Evolutionary conservation across 2,888 invertebrate species (phyloP).

Genomic region (Galerucella calmariensis): DNA sequence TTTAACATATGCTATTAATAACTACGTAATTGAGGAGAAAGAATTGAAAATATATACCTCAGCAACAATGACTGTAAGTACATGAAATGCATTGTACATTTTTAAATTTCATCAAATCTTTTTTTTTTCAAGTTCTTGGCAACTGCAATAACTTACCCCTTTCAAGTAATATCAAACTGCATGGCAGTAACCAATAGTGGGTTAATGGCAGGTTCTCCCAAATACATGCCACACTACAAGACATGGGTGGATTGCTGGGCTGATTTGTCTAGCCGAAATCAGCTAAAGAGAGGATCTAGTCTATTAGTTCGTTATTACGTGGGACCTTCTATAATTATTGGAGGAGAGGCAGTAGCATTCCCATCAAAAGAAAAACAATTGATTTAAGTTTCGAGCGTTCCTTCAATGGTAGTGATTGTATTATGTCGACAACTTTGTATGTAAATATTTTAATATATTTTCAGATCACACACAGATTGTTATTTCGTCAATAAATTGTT

Average conservation of each 20-base stretch:
- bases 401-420: slow-evolving; percentile 34
- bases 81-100: background rate
- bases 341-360: slow-evolving; percentile 56
- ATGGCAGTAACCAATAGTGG: slow-evolving; percentile 88
- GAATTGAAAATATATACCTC: slow-evolving; percentile 70
- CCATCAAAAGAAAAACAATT: slow-evolving; percentile 37
- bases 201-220: slow-evolving; percentile 83
- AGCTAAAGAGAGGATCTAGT: slow-evolving; percentile 88
- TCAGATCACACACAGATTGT: slow-evolving; percentile 27
- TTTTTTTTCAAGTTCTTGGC: slow-evolving; percentile 74
- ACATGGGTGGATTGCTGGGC: slow-evolving; percentile 88
- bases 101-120: background rate
- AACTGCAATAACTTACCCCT: slow-evolving; percentile 89
- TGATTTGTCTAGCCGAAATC: slow-evolving; percentile 78
- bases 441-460: slow-evolving; percentile 47
- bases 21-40: slow-evolving; percentile 81
- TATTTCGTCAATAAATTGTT: slow-evolving; percentile 41
- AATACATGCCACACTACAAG: slow-evolving; percentile 83
- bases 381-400: slow-evolving; percentile 27
- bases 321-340: slow-evolving; percentile 65
- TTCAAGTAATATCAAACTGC: slow-evolving; percentile 90
- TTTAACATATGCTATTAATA: slow-evolving; percentile 81
- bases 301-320: slow-evolving; percentile 80
- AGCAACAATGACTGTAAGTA: slow-evolving; percentile 70
- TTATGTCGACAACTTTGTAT: slow-evolving; percentile 40